Base-by-base conservation (phyloP, 2,113 vertebrate species). In the Periophthalmodon schlosseri region DNA sequence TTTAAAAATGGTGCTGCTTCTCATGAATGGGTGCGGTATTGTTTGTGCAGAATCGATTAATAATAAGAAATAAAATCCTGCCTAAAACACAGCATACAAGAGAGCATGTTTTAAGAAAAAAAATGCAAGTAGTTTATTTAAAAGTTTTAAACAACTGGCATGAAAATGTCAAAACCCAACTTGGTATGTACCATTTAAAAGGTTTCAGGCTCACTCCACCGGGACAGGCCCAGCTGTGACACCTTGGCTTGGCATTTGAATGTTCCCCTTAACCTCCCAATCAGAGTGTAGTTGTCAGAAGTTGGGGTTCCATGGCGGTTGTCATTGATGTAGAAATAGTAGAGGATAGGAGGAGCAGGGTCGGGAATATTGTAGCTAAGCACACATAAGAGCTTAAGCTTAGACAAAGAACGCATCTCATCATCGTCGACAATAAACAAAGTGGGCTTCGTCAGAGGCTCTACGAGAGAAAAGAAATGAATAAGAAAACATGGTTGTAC, bases 201-300 rank as follows among this genome's bases (percentile, higher is more conserved):
- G 21, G 1, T 5, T 75, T 36, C 57, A 21, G 58, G 49, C 65
- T 89, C 50, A 76, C 91, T 93, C 74, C 9, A 58, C 49, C 16
- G 88, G 6, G 3, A 15, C 13, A 90, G 2, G 18, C 2, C 44
- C 75, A 93, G 65, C 54, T 15, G 2, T n/a, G 78, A 83, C 20
- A 93, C 88, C 21, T 15, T 79, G 52, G 50, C 89, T 63, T 47
- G 90, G 77, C 93, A 94, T 74, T 36, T 73, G 78, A 91, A 94
- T 12, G 2, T 1, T 11, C 89, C 91, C 3, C 71, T 54, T 24
- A 33, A 44, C n/a, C 0, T 11, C 15, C 0, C 20, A 21, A 70
- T 58, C 15, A 64, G 2, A 0, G n/a, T 0, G 2, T 8, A 49
- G 69, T 85, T 80, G 1, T 70, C 9, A 28, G 84, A 83, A 1